These are phyloP conservation scores for Oedothorax gibbosus DNA, from an alignment of 1,140 invertebrate genomes.

Conservation along the genomic window DNA sequence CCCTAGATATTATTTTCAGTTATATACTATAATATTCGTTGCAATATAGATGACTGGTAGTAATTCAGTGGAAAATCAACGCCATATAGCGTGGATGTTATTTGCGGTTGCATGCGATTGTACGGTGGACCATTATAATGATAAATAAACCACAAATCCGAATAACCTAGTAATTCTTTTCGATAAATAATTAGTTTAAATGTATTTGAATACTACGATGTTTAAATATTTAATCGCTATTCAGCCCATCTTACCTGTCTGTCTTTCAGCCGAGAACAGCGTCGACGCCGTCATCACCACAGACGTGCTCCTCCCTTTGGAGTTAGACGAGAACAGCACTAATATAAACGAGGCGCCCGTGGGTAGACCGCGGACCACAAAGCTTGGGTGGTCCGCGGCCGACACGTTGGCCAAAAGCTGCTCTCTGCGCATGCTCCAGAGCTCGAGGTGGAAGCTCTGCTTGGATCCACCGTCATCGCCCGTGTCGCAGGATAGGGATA, in stretches of 20 bases:
- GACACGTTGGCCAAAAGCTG: constrained; percentile 61
- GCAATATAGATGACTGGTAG: no score
- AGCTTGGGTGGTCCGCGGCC: constrained; percentile 45
- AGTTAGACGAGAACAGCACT: constrained; percentile 85
- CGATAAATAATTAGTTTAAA: no score
- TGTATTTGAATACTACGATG: no score
- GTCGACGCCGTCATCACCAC: constrained; percentile 86
- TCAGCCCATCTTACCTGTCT: constrained; percentile 76
- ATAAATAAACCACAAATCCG: no score
- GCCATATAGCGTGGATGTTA: no score
- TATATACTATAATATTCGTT: no score
- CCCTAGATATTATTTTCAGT: no score
- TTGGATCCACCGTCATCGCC: constrained; percentile 83
- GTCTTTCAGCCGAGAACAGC: constrained; percentile 87
- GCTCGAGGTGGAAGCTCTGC: constrained; percentile 85
- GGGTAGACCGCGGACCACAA: constrained; percentile 75
- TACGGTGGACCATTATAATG: no score
- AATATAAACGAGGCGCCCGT: constrained; percentile 81
- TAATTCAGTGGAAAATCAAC: no score
- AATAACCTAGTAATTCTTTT: no score
- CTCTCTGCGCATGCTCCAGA: constrained; percentile 72
- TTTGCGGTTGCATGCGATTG: no score
- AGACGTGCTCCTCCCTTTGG: constrained; percentile 85
- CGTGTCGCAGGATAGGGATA: constrained; percentile 68
- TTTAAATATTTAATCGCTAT: no score